Base-by-base conservation (phyloP, 1,140 invertebrate species). In the Acromyrmex charruanus region DNA sequence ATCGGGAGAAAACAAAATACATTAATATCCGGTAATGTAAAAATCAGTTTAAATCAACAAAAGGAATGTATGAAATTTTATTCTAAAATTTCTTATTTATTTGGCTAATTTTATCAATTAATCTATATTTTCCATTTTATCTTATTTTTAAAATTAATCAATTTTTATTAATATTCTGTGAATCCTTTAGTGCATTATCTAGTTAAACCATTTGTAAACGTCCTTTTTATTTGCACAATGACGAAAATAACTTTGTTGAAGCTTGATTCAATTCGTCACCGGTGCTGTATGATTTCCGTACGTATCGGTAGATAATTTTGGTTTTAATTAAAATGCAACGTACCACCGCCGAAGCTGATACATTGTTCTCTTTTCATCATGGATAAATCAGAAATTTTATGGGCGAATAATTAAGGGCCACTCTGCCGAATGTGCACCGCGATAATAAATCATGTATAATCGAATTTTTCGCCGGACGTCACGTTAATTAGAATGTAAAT, bases 401-500 rank as follows among this genome's bases (percentile, higher is more conserved):
- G 14, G 55, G 55, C 58, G 55, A 74, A 84, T 84, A 84, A 84
- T 84, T 84, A 84, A 84, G 69, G 69, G 25, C 55, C 39, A 84
- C 25, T 82, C 18, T 44, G 35, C 16, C 51, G 53, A 81, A 81
- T 81, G 51, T n/a, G 51, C n/a, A 21, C 14, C 12, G n/a, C 69
- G 39, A 61, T 84, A 75, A 59, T 84, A 84, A 84, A 84, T 84
- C 69, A 75, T 58, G 69, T 59, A 55, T 63, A 75, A 84, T 84
- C 55, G 69, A 84, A 63, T 74, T 84, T 84, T 74, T 61, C 55
- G n/a, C 28, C 55, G 28, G 53, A 82, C 68, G 39, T 82, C 80
- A 75, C 58, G 25, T 84, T 84, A 84, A 84, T 84, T 84, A 84
- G 58, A 58, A 84, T 75, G 80, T 84, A 84, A 84, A 84, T 84